phyloP scores from a whole-genome alignment of 37 sponge, comb jelly and placozoan genomes.

The Ephydatia muelleri region DNA sequence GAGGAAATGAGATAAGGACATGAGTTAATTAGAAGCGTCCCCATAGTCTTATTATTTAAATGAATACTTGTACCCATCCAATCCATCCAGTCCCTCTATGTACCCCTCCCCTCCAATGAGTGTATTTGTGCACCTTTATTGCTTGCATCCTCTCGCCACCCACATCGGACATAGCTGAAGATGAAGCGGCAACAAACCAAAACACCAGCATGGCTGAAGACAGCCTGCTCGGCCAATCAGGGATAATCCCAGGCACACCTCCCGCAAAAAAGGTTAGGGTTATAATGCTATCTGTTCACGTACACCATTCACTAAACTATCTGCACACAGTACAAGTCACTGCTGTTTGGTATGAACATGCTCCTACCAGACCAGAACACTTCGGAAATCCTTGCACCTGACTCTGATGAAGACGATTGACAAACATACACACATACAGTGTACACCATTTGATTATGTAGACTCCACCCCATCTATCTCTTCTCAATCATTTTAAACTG shows the following conservation, averaged over 20 bases:
- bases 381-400: slow-evolving; percentile 59
- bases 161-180: neutral
- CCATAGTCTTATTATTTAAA: too few relatives aligned
- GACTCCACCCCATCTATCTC: slow-evolving; percentile 22
- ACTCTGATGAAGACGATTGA: slow-evolving; percentile 59
- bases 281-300: neutral
- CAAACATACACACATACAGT: neutral
- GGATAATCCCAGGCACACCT: slow-evolving; percentile 72
- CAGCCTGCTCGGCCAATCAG: slow-evolving; percentile 35
- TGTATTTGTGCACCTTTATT: too few relatives aligned
- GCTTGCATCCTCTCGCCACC: too few relatives aligned
- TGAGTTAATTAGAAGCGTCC: too few relatives aligned
- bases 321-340: slow-evolving; percentile 40
- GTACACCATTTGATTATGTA: neutral
- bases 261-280: slow-evolving; percentile 58
- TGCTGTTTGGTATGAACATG: slow-evolving; percentile 33
- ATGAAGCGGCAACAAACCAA: neutral
- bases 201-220: slow-evolving; percentile 9
- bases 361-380: slow-evolving; percentile 2
- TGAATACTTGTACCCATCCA: too few relatives aligned
- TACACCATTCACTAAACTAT: too few relatives aligned
- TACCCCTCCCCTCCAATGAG: too few relatives aligned
- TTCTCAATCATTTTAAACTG: slow-evolving; percentile 72
- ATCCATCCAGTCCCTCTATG: too few relatives aligned
- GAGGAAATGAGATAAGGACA: too few relatives aligned